phyloP scores from a whole-genome alignment of 2,797 vertebrate species.

The Helarctos malayanus region DNA sequence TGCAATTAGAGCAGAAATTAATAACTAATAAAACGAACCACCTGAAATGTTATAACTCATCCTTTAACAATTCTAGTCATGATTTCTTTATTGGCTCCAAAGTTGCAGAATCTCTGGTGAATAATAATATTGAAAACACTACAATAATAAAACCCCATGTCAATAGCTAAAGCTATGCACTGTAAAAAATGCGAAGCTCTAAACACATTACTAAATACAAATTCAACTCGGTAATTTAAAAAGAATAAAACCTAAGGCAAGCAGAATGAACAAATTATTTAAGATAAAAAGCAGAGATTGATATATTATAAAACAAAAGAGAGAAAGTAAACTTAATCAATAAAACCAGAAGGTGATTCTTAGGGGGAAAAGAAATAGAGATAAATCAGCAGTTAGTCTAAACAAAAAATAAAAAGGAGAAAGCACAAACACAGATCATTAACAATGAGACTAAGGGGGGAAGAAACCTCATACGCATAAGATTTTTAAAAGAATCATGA shows the following conservation, averaged over 20 bases:
- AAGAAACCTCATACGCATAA: neutral
- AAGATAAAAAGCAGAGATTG: conserved; percentile 38
- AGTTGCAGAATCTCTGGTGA: conserved; percentile 49
- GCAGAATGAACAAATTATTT: conserved; percentile 43
- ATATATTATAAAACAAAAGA: conserved; percentile 42
- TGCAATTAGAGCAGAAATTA: conserved; percentile 46
- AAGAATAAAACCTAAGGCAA: conserved; percentile 46
- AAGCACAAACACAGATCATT: neutral
- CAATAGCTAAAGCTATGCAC: conserved; percentile 20
- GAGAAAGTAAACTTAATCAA: conserved; percentile 2
- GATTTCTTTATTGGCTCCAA: conserved; percentile 2
- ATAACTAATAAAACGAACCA: conserved; percentile 59
- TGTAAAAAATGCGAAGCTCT: neutral
- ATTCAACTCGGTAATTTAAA: conserved; percentile 39
- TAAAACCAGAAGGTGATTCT: conserved; percentile 18
- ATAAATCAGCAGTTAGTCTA: neutral
- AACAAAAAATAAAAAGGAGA: conserved; percentile 32
- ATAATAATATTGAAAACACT: conserved; percentile 7
- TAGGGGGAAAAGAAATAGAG: neutral
- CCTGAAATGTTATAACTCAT: conserved; percentile 38
- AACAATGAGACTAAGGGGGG: neutral
- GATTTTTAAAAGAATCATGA: conserved; percentile 20
- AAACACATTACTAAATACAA: neutral
- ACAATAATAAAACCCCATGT: conserved; percentile 24
- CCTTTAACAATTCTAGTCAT: conserved; percentile 54